phyloP scores from a whole-genome alignment of 2,888 invertebrate species.

The Luperina nickerlii region DNA sequence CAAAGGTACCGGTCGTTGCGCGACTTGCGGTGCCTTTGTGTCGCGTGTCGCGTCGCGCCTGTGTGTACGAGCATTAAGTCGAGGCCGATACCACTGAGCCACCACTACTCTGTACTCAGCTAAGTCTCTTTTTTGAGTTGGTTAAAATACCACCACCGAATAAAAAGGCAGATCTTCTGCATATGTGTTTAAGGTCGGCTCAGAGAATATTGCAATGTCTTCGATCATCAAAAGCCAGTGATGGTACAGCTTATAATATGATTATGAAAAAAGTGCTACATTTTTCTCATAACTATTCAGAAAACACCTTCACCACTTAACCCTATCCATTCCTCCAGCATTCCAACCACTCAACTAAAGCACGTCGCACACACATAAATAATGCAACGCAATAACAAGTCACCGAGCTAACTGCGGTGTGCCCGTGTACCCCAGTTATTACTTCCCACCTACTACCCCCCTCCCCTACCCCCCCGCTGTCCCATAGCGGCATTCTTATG shows the following conservation, averaged over 20 bases:
- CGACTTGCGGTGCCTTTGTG: too few species aligned
- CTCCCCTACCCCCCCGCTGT: slow-evolving; percentile 67
- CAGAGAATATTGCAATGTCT: background rate
- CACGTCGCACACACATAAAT: slow-evolving; percentile 85
- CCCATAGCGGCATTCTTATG: slow-evolving; percentile 89
- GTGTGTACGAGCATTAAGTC: too few species aligned
- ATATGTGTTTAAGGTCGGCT: background rate
- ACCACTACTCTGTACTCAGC: too few species aligned
- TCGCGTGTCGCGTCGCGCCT: too few species aligned
- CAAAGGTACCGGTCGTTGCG: too few species aligned
- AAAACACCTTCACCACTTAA: slow-evolving; percentile 20
- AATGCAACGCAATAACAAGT: slow-evolving; percentile 87
- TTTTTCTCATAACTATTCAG: background rate
- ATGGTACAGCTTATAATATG: too few species aligned
- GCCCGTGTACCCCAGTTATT: slow-evolving; percentile 87
- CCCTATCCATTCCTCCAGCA: slow-evolving; percentile 25
- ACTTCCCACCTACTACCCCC: slow-evolving; percentile 76
- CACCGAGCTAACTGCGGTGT: slow-evolving; percentile 84
- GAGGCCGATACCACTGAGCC: too few species aligned
- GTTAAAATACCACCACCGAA: background rate
- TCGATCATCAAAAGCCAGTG: background rate
- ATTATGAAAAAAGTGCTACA: background rate
- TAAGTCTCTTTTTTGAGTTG: background rate
- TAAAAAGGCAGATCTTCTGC: background rate
- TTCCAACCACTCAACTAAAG: slow-evolving; percentile 68